Evolutionary conservation across 2,888 invertebrate species (phyloP).

Genomic region (Rhorus exstirpatorius): DNA sequence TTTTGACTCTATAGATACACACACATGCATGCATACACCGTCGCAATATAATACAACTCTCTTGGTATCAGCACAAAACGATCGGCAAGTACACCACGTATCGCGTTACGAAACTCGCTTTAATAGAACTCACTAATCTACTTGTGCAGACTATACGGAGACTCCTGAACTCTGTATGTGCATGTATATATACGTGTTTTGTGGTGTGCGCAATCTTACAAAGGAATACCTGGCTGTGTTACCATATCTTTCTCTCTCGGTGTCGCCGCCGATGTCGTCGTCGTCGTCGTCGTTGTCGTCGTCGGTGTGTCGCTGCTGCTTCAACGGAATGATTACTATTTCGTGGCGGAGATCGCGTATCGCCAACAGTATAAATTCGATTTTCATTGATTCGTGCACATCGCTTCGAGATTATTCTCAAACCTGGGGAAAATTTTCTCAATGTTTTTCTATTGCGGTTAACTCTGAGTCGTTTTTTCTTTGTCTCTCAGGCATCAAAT

Average conservation of each 20-base stretch:
- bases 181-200: background rate
- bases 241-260: conserved; percentile 48
- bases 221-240: conserved; percentile 33
- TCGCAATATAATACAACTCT: conserved; percentile 43
- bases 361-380: conserved; percentile 46
- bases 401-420: background rate
- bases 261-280: conserved; percentile 46
- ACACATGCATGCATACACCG: conserved; percentile 2
- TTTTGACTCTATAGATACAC: conserved; percentile 52
- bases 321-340: conserved; percentile 67
- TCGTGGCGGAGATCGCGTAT: conserved; percentile 54
- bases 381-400: conserved; percentile 58
- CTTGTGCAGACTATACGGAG: conserved; percentile 65
- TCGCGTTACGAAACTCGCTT: conserved; percentile 72
- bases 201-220: conserved; percentile 27
- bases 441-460: background rate
- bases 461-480: background rate
- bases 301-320: conserved; percentile 40
- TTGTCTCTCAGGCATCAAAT: background rate
- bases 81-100: conserved; percentile 73
- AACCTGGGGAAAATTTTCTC: background rate
- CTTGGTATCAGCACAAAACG: conserved; percentile 71
- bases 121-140: conserved; percentile 73
- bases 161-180: conserved; percentile 46
- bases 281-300: conserved; percentile 43